These are phyloP conservation scores for Hoplodrina ambigua DNA, from an alignment of 2,888 invertebrate genomes.

Conservation along the genomic window DNA sequence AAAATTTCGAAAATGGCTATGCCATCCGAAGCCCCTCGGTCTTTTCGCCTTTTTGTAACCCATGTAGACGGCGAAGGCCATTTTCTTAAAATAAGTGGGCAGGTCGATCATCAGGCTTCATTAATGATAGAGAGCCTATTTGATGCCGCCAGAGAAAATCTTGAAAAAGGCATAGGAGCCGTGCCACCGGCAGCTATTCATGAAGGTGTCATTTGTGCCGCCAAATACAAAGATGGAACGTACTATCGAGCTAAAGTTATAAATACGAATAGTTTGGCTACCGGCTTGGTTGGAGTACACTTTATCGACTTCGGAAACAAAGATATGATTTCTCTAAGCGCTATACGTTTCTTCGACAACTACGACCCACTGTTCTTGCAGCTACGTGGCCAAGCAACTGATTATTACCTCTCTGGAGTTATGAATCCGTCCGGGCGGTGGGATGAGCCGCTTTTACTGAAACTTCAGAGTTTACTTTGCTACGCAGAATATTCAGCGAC, in stretches of 20 bases:
- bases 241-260: conserved; percentile 92
- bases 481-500: conserved; percentile 82
- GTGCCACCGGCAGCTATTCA: conserved; percentile 87
- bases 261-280: conserved; percentile 82
- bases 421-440: conserved; percentile 88
- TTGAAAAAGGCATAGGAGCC: conserved; percentile 85
- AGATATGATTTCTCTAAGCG: conserved; percentile 90
- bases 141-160: conserved; percentile 78
- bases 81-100: conserved; percentile 93
- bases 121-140: conserved; percentile 90
- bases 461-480: conserved; percentile 83
- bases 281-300: conserved; percentile 91
- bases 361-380: conserved; percentile 87
- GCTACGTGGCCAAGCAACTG: conserved; percentile 90
- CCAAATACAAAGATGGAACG: conserved; percentile 92
- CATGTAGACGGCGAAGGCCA: conserved; percentile 93
- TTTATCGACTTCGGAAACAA: conserved; percentile 93
- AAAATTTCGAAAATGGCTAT: conserved; percentile 76
- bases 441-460: conserved; percentile 85
- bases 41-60: conserved; percentile 90
- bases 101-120: conserved; percentile 90
- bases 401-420: conserved; percentile 91
- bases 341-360: conserved; percentile 90
- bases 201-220: conserved; percentile 91
- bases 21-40: conserved; percentile 76